These are phyloP conservation scores for Acromyrmex heyeri DNA, from an alignment of 1,140 invertebrate species.

Conservation along the genomic window DNA sequence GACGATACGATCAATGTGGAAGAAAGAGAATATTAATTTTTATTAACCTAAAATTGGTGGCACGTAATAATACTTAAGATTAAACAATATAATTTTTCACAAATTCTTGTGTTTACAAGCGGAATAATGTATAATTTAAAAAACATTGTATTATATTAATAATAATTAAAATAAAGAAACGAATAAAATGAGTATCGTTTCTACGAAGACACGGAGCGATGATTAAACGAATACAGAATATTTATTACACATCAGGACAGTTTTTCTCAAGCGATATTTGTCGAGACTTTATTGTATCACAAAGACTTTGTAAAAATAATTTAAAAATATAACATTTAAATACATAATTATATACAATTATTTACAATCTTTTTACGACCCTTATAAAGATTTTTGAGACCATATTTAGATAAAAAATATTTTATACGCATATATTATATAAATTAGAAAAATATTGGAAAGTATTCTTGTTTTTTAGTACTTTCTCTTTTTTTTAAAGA, in stretches of 20 bases:
- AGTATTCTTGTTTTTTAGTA: background rate
- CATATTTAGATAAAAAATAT: background rate
- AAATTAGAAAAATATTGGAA: background rate
- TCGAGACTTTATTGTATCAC: background rate
- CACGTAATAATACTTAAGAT: background rate
- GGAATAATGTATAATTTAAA: slow-evolving; percentile 17
- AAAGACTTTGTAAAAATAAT: slow-evolving; percentile 9
- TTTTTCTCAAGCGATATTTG: slow-evolving; percentile 9
- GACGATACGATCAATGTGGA: slow-evolving; percentile 20
- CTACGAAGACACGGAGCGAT: slow-evolving; percentile 6
- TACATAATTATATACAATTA: background rate
- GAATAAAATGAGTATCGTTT: slow-evolving; percentile 37
- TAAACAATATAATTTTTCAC: slow-evolving; percentile 15
- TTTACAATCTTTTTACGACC: background rate
- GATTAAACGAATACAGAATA: slow-evolving; percentile 16
- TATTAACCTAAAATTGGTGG: background rate
- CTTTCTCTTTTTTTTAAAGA: background rate
- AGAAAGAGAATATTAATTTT: background rate
- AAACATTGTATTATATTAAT: slow-evolving; percentile 16
- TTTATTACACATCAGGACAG: slow-evolving; percentile 25
- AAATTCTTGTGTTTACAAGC: background rate
- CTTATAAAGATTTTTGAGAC: background rate
- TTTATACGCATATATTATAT: background rate
- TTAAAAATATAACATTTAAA: slow-evolving; percentile 1
- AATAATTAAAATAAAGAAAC: slow-evolving; percentile 27